Base-by-base conservation (phyloP, 2,797 vertebrate species). In the Sebastes nivosus region DNA sequence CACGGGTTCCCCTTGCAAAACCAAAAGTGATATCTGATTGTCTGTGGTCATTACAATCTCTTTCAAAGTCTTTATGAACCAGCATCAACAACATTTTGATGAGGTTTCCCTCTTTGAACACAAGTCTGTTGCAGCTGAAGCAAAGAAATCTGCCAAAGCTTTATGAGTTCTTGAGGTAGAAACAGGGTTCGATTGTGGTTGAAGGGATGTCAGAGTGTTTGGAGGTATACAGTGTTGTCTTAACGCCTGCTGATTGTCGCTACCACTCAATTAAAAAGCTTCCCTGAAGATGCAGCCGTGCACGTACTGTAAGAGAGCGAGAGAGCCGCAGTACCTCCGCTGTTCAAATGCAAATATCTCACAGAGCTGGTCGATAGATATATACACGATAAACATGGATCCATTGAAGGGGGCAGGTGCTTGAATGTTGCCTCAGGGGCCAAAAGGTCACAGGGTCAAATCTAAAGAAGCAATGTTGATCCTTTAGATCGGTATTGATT, bases 401-500 rank as follows among this genome's bases (percentile, higher is more conserved):
- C 72, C 50, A 65, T 5, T 81, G 64, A 77, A 80, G 75, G 80
- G 80, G 75, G 86, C 74, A 86, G 93, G 90, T 91, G 90, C 84
- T 84, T 85, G 46, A 86, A 79, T 77, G 87, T 72, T 88, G 85
- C 92, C 88, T 87, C 18, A 24, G 89, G 89, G 91, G 77, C 76
- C 60, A 67, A 87, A 79, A 87, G 92, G 92, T 95, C 87, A 92
- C 24, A 34, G 87, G 92, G 92, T 93, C 90, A 92, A 86, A 89
- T 86, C 82, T 82, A 36, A 92, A 92, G 89, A 88, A 83, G 85
- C 82, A 83, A 85, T 79, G 84, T 90, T 90, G 90, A 93, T 91
- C 87, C 80, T 87, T 89, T 85, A 83, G 87, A 90, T 89, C 77
- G 71, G 81, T 79, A 94, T 93, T 87, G 94, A 94, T 93, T 94